A percentile compares a stretch with the other conserved stretches of the same genome.
These are phyloP conservation scores for Zeugodacus cucurbitae DNA, from an alignment of 1,140 invertebrate species.

Conservation along the genomic window DNA sequence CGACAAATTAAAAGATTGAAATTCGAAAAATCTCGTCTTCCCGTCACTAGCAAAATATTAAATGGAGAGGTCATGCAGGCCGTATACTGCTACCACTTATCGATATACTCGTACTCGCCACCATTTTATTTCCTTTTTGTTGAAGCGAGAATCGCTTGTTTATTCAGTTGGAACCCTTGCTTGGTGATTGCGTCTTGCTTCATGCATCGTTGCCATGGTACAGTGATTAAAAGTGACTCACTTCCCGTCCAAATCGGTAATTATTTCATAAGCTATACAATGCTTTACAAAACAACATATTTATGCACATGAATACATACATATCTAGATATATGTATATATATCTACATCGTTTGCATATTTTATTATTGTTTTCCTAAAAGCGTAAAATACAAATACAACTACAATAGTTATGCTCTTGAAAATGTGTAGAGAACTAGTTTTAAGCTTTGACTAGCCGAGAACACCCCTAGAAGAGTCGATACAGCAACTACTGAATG, in stretches of 20 bases:
- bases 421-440: too few species aligned
- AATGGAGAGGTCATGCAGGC: too few species aligned
- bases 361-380: background rate
- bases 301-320: background rate
- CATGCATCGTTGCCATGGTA: constrained; percentile 2
- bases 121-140: background rate
- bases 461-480: background rate
- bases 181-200: background rate
- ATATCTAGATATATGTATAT: background rate
- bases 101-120: background rate
- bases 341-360: background rate
- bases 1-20: too few species aligned
- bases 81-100: too few species aligned
- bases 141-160: background rate
- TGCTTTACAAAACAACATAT: background rate
- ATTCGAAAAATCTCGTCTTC: too few species aligned
- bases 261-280: background rate
- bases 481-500: background rate
- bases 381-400: background rate
- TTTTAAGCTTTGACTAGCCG: too few species aligned
- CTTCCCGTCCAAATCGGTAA: constrained; percentile 20
- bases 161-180: background rate
- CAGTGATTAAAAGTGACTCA: constrained; percentile 33
- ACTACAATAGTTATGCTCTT: too few species aligned
- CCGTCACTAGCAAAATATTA: too few species aligned